Conservation (phyloP, 2,113 vertebrate genomes). For the Copsychus sechellarum region DNA sequence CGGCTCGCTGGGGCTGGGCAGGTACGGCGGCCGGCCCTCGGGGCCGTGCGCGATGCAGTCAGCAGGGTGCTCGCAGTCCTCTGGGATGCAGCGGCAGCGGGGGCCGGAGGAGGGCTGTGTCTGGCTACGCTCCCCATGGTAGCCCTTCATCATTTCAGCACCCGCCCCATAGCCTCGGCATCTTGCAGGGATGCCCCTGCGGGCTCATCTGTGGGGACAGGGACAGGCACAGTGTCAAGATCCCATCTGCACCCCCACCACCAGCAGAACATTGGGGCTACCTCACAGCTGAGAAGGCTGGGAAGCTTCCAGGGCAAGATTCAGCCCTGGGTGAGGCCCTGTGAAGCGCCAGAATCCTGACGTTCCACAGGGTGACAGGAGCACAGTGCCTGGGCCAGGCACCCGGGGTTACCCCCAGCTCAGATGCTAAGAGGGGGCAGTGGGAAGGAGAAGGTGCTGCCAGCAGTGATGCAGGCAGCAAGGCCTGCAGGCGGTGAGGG, state of each 20-base stretch:
- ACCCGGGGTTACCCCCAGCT: accelerated
- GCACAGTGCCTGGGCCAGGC: accelerated
- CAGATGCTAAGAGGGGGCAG: not conserved
- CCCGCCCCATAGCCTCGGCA: constrained; percentile 75
- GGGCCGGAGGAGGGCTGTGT: constrained; percentile 83
- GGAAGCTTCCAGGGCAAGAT: not conserved
- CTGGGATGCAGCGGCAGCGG: constrained; percentile 88
- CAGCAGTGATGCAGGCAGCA: not conserved
- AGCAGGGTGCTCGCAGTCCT: constrained; percentile 80
- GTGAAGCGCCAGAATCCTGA: not conserved
- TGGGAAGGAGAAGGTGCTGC: not conserved
- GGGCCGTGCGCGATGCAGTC: constrained; percentile 78
- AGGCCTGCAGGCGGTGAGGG: not conserved
- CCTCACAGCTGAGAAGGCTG: accelerated
- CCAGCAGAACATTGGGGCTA: accelerated
- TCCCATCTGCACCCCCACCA: not conserved
- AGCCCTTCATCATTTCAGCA: constrained; percentile 90
- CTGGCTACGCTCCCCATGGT: constrained; percentile 96
- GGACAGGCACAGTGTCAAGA: not conserved
- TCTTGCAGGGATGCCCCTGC: constrained; percentile 69
- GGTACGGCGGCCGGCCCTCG: constrained; percentile 68
- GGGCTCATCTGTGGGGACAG: constrained; percentile 38
- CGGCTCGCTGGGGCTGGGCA: constrained; percentile 82
- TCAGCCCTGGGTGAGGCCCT: not conserved
- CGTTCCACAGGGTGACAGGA: accelerated